phyloP scores from a whole-genome alignment of 1,140 invertebrate genomes.

The Drosophila hydei region DNA sequence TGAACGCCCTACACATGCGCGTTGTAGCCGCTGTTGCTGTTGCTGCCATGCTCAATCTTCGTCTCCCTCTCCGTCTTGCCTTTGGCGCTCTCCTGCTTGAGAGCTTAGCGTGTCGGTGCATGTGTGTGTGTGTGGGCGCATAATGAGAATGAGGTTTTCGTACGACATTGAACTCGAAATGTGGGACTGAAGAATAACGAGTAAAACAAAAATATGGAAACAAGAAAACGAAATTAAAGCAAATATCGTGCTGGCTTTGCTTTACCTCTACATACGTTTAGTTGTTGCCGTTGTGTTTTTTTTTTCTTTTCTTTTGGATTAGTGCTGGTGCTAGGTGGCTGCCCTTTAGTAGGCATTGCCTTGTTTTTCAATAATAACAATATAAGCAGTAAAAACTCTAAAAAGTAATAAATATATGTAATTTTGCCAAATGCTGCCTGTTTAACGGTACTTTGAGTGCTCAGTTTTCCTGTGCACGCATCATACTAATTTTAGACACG shows the following conservation, averaged over 20 bases:
- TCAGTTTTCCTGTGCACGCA: not conserved
- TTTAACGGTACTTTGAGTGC: conserved; percentile 24
- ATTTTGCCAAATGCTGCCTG: conserved; percentile 22
- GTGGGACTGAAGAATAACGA: conserved; percentile 54
- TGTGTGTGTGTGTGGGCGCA: conserved; percentile 55
- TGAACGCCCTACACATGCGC: conserved; percentile 65
- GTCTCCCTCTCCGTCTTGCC: not conserved
- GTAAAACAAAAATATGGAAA: conserved; percentile 21
- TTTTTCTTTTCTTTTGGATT: not conserved
- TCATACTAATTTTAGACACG: conserved; percentile 14
- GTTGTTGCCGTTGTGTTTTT: not conserved
- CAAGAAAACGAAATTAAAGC: conserved; percentile 46
- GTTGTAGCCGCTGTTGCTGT: conserved; percentile 6
- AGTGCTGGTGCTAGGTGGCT: not conserved
- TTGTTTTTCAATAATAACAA: conserved; percentile 25
- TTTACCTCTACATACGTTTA: conserved; percentile 20
- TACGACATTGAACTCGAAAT: conserved; percentile 83
- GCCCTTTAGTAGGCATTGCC: conserved; percentile 24
- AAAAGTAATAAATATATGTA: conserved; percentile 30
- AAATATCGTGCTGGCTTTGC: conserved; percentile 59
- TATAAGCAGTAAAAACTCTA: conserved; percentile 11
- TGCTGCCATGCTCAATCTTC: conserved; percentile 5
- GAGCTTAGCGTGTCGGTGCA: conserved; percentile 20
- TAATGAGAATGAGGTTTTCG: conserved; percentile 80
- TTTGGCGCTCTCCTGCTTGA: conserved; percentile 3